These are phyloP conservation scores for Coelopa pilipes DNA, from an alignment of 2,888 invertebrate species.

Conservation along the genomic window DNA sequence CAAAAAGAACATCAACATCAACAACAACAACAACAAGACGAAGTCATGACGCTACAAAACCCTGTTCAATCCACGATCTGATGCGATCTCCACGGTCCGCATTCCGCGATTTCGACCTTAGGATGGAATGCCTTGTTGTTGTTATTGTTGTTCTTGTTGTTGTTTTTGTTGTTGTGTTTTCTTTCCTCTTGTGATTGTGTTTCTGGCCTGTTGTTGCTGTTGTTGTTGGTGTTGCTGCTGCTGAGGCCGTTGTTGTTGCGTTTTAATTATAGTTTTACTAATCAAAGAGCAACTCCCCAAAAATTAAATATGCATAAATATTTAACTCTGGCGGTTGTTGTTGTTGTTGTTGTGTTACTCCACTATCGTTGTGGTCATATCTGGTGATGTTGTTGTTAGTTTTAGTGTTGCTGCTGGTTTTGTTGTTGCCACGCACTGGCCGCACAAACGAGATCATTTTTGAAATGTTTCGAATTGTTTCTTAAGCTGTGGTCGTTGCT, in stretches of 20 bases:
- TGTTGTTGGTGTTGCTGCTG: background rate
- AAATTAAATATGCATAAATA: conserved; percentile 61
- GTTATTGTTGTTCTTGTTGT: background rate
- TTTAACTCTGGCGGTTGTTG: background rate
- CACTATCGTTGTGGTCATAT: background rate
- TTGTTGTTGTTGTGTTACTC: background rate
- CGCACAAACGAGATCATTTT: conserved; percentile 28
- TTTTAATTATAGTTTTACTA: conserved; percentile 41
- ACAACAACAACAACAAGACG: too few relatives aligned
- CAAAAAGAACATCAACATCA: too few relatives aligned
- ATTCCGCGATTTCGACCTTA: background rate
- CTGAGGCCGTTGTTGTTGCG: background rate
- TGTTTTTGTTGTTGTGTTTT: background rate
- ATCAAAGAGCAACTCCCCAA: conserved; percentile 57
- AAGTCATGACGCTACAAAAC: too few relatives aligned
- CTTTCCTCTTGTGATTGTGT: background rate
- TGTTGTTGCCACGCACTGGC: background rate
- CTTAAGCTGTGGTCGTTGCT: conserved; percentile 18
- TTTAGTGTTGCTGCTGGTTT: background rate
- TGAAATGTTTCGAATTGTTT: conserved; percentile 30
- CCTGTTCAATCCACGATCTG: too few relatives aligned
- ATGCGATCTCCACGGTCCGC: background rate
- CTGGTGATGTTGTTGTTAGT: background rate
- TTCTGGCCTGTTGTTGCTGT: background rate
- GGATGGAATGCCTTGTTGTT: too few relatives aligned